Evolutionary conservation across 1,140 invertebrate species (phyloP), one percentile per base, ranked within the genome.

Genomic region (Drosophila biarmipes): DNA sequence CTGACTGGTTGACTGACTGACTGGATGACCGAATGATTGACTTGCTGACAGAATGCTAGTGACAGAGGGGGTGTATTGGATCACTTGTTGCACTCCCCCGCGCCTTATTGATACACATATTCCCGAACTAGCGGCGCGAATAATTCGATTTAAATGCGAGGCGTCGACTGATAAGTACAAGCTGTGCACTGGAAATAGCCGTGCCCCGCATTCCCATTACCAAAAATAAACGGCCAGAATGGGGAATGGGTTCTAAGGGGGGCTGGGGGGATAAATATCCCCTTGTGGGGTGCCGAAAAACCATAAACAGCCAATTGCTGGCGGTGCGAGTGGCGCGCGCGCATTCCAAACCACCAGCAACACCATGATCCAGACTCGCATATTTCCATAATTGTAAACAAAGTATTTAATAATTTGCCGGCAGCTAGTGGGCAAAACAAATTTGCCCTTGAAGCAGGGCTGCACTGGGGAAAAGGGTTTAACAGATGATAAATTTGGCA

Each of bases 151-250:
- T 73, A 72, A 72, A 73, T 79, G 57, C 49, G 29, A 66, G 57
- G 59, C 80, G 73, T 49, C 73, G 81, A 86, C 75, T 80, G 81
- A 86, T 86, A 86, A 61, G 49, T 59, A 59, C 78, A 86, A 71
- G 64, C 81, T 80, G 79, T 40, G 67, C 45, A 51, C 84, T 79
- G 56, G 62, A 90, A 89, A 90, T 90, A 89, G 80, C 61, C 68
- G 48, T 73, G 69, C 73, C 79, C 59, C 62, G 72, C 80, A 62
- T 75, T 66, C 73, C 46, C 59, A 55, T 46, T 48, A 29, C 71
- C 71, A 58, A 85, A 84, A 85, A 85, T 80, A 85, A 75, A 71
- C 75, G 76, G 48, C 35, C 49, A 19, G n/a, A n/a, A 58, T 11
- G n/a, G 10, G 55, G 8, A 17, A 17, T 40, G 12, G 38, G 37